Percentiles rank a stretch among this genome's conserved stretches.
These are phyloP conservation scores for Tachycineta bicolor DNA, from an alignment of 2,113 vertebrate species.

Conservation along the genomic window DNA sequence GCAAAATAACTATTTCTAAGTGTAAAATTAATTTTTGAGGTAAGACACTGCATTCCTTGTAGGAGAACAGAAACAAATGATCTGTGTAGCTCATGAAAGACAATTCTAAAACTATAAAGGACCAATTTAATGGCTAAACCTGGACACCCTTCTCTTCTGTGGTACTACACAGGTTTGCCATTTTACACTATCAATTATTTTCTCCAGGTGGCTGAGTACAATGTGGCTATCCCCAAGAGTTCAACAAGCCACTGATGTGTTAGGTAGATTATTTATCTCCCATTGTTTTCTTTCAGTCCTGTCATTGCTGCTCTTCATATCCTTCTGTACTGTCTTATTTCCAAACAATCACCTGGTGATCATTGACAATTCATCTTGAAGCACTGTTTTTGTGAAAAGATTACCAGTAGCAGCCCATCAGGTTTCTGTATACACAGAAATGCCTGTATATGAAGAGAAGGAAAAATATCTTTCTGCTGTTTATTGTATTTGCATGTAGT, in stretches of 20 bases:
- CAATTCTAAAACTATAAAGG: neutral
- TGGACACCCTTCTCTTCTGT: neutral
- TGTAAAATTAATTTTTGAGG: neutral
- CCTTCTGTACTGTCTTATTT: neutral
- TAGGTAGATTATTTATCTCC: neutral
- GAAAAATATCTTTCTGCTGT: neutral
- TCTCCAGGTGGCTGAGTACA: neutral
- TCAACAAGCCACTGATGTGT: neutral
- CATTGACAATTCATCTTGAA: neutral
- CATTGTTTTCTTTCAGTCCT: neutral
- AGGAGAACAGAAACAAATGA: neutral
- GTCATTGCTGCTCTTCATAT: neutral
- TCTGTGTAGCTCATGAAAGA: neutral
- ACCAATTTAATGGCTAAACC: neutral
- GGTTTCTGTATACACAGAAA: neutral
- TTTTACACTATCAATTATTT: neutral
- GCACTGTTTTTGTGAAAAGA: neutral
- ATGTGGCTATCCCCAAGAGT: neutral
- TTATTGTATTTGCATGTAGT: neutral
- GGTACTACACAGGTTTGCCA: neutral
- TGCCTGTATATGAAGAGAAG: neutral
- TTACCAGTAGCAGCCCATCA: neutral
- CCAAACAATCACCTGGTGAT: neutral
- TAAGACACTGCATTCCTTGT: neutral
- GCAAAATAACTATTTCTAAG: neutral